Conservation (phyloP, 2,113 vertebrate species). For the Eonycteris spelaea region DNA sequence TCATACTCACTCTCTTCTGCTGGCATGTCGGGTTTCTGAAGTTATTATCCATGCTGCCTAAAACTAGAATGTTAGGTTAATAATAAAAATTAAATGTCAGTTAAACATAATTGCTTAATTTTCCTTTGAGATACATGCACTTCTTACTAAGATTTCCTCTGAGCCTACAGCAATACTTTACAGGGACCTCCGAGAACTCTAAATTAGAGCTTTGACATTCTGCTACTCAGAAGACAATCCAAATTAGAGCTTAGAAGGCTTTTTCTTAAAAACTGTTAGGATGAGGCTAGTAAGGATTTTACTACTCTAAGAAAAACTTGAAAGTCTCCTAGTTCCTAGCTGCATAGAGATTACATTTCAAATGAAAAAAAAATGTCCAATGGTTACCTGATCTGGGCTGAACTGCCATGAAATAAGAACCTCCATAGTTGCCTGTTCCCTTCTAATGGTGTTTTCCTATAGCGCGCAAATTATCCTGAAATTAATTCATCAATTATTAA, state of each 20-base stretch:
- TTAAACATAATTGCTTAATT: background rate
- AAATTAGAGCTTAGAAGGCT: background rate
- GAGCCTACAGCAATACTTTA: background rate
- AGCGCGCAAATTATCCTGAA: background rate
- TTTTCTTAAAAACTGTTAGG: background rate
- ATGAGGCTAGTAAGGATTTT: background rate
- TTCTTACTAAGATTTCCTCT: background rate
- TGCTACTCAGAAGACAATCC: background rate
- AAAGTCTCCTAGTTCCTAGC: background rate
- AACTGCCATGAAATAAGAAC: background rate
- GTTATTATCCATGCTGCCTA: background rate
- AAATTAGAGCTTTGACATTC: background rate
- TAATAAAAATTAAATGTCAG: slow-evolving; percentile 20
- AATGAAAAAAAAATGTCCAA: background rate
- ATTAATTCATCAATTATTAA: background rate
- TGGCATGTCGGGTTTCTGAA: background rate
- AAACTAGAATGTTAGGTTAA: background rate
- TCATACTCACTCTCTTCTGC: background rate
- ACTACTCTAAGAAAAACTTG: background rate
- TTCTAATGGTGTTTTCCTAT: background rate
- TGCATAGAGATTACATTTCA: background rate
- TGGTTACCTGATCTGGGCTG: background rate
- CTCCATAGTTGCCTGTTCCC: background rate
- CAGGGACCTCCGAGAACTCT: background rate
- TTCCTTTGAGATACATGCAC: background rate